Evolutionary conservation across 2,888 invertebrate species (phyloP), one percentile per base, ranked within the genome.

Genomic region (Tanaodytes sp.): DNA sequence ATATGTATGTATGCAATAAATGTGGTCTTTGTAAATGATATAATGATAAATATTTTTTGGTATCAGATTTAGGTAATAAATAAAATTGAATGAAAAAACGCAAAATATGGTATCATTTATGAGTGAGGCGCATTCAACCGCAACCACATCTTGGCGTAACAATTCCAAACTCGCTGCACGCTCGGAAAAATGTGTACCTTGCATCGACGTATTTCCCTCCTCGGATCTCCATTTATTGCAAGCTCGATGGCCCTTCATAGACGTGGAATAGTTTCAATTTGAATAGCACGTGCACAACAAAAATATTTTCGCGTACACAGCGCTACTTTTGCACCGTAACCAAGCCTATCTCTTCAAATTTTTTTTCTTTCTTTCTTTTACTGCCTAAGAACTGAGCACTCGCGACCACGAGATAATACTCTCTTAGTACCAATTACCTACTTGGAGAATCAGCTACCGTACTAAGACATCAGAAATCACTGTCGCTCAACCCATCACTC

Each of bases 201-300:
- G 45, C 49, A 51, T 57, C 30, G 40, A 54, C 48, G 57, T 43
- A 51, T 37, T 33, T 42, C 31, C 8, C 19, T 49, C 31, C 48
- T 12, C 39, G 42, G 33, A 45, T 57, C 57, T 57, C 64, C 63
- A 55, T 63, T 63, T 63, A 63, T 54, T 27, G 63, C 15, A 5
- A 46, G 20, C 36, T 33, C 14, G 42, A 48, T 42, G 48, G 40
- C 36, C 42, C 48, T 48, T 55, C 48, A 55, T 63, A 12, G 12
- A 57, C 15, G 48, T 16, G 18, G 43, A 42, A 52, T 42, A 57
- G 48, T 57, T 64, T 42, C 36, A 37, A 48, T 55, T 49, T 48
- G 36, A 49, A 48, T 36, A 49, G 48, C 64, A 64, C 64, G 55
- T 57, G 55, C 48, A 46, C 43, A 55, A 54, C 46, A 52, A 57